These are phyloP conservation scores for Penaeus chinensis DNA, from an alignment of 1,140 invertebrate species.

Conservation along the genomic window DNA sequence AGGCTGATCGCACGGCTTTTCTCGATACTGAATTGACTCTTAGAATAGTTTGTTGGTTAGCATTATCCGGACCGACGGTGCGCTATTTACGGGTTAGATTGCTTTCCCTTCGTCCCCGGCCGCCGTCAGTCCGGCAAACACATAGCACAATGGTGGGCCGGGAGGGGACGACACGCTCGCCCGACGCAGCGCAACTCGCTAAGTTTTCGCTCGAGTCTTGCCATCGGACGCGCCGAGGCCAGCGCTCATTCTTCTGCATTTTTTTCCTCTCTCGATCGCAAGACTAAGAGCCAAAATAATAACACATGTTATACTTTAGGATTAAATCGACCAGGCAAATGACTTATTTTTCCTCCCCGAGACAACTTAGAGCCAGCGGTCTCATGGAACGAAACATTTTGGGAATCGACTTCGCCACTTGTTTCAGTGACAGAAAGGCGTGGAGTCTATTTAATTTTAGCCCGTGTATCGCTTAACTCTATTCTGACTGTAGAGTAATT, in stretches of 20 bases:
- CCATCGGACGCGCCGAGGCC: too few species aligned
- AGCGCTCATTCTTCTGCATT: background rate
- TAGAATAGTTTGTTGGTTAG: background rate
- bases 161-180: too few species aligned
- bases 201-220: too few species aligned
- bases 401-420: background rate
- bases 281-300: background rate
- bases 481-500: slow-evolving; percentile 16
- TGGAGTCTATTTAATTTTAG: slow-evolving; percentile 11
- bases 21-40: too few species aligned
- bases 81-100: slow-evolving; percentile 15
- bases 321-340: background rate
- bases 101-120: slow-evolving; percentile 1
- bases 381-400: slow-evolving; percentile 5
- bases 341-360: too few species aligned
- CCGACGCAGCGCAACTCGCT: too few species aligned
- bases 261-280: background rate
- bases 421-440: slow-evolving; percentile 13
- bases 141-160: background rate
- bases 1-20: too few species aligned
- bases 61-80: background rate
- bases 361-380: too few species aligned
- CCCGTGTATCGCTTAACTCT: slow-evolving; percentile 15
- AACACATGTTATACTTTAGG: background rate
- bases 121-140: background rate